A percentile compares a stretch with the other conserved stretches of the same genome.
Evolutionary conservation across 2,888 invertebrate genomes (phyloP).

Genomic region (Thumatha senex): DNA sequence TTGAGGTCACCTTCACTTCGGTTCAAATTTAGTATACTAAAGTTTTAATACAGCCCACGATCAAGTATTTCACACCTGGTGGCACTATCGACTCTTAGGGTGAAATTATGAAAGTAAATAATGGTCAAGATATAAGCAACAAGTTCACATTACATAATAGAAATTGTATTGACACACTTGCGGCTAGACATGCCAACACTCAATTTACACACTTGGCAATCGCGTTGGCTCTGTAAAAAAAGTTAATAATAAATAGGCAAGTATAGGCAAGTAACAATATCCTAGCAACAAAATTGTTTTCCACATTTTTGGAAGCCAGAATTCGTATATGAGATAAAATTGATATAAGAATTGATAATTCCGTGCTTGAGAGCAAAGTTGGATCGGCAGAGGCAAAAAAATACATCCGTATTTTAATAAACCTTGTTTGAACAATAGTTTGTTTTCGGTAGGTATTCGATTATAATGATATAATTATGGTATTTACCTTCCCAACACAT

Average conservation of each 20-base stretch:
- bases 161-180: conserved; percentile 38
- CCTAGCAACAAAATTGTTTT: background rate
- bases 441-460: background rate
- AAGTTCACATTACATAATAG: conserved; percentile 27
- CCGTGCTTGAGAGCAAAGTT: background rate
- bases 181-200: conserved; percentile 26
- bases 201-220: conserved; percentile 55
- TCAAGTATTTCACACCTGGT: no score
- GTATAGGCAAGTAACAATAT: background rate
- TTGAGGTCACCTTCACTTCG: no score
- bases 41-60: no score
- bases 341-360: no score
- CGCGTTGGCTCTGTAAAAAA: conserved; percentile 38
- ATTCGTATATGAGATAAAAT: no score
- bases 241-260: no score
- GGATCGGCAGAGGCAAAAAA: background rate
- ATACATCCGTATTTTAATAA: conserved; percentile 37
- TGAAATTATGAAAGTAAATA: background rate
- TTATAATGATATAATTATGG: no score
- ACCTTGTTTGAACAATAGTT: background rate
- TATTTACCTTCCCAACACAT: no score
- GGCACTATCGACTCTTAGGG: background rate
- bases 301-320: background rate
- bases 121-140: conserved; percentile 12
- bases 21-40: no score